Evolutionary conservation across 1,140 invertebrate species (phyloP).

Genomic region (Drosophila tristis): DNA sequence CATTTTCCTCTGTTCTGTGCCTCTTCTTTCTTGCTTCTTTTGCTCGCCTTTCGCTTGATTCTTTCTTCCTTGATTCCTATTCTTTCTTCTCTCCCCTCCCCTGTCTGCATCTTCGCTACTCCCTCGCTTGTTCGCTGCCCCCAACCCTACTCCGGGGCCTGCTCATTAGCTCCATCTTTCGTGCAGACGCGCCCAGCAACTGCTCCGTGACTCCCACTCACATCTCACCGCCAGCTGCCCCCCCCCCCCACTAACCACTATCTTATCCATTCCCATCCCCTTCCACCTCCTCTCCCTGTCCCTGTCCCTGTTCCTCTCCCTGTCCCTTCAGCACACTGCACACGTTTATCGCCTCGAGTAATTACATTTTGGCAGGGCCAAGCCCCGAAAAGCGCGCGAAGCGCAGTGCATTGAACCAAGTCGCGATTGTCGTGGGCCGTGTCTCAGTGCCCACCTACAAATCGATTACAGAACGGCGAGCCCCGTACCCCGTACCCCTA

Average conservation of each 20-base stretch:
- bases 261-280: neutral
- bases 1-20: no score
- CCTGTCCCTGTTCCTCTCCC: neutral
- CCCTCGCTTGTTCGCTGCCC: slow-evolving; percentile 4
- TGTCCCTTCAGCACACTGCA: slow-evolving; percentile 14
- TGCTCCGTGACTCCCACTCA: slow-evolving; percentile 10
- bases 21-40: no score
- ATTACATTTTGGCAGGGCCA: slow-evolving; percentile 72
- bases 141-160: slow-evolving; percentile 1
- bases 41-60: no score
- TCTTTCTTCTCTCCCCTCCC: neutral
- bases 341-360: slow-evolving; percentile 50
- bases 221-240: slow-evolving; percentile 13
- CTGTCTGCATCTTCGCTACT: neutral
- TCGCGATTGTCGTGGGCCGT: slow-evolving; percentile 25
- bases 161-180: slow-evolving; percentile 68
- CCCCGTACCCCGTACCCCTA: neutral
- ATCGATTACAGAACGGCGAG: slow-evolving; percentile 33
- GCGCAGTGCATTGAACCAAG: slow-evolving; percentile 70
- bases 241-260: neutral
- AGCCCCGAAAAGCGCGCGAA: slow-evolving; percentile 37
- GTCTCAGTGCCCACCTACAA: slow-evolving; percentile 37
- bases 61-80: no score
- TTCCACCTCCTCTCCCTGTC: no score
- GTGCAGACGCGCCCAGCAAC: slow-evolving; percentile 64